Evolutionary conservation across 2,888 invertebrate species (phyloP).

Genomic region (Aporophyla lueneburgensis): DNA sequence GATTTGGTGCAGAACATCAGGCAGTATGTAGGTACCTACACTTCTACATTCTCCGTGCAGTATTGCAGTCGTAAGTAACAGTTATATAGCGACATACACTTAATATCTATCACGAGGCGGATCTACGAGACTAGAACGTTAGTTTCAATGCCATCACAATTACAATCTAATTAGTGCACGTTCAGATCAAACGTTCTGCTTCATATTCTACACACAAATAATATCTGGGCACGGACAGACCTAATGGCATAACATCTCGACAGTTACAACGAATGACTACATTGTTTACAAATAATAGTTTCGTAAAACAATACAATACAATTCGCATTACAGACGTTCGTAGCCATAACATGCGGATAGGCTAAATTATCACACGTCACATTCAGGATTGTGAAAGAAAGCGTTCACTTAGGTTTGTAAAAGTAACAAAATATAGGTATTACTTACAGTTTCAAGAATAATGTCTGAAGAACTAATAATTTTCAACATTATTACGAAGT

Average conservation of each 20-base stretch:
- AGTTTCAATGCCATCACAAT: conserved; percentile 49
- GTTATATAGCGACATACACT: neutral
- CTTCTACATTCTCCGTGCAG: neutral
- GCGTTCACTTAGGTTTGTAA: neutral
- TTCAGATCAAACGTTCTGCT: conserved; percentile 3
- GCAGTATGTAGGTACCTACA: neutral
- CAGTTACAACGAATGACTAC: neutral
- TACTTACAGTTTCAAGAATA: conserved; percentile 69
- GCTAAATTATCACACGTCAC: neutral
- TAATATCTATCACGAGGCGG: conserved; percentile 39
- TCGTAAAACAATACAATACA: conserved; percentile 11
- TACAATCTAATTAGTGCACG: conserved; percentile 18
- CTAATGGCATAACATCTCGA: neutral
- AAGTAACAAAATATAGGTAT: conserved; percentile 3
- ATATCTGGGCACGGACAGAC: neutral
- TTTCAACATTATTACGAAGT: conserved; percentile 60
- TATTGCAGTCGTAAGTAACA: neutral
- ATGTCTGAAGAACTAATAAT: conserved; percentile 48
- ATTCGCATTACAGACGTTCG: neutral
- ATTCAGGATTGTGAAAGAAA: conserved; percentile 5
- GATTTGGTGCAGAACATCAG: neutral
- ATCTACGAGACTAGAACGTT: conserved; percentile 22
- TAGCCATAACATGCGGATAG: neutral
- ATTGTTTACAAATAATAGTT: conserved; percentile 32
- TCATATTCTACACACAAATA: neutral